Base-by-base conservation (phyloP, 1,140 invertebrate species). In the Armadillidium nasatum region DNA sequence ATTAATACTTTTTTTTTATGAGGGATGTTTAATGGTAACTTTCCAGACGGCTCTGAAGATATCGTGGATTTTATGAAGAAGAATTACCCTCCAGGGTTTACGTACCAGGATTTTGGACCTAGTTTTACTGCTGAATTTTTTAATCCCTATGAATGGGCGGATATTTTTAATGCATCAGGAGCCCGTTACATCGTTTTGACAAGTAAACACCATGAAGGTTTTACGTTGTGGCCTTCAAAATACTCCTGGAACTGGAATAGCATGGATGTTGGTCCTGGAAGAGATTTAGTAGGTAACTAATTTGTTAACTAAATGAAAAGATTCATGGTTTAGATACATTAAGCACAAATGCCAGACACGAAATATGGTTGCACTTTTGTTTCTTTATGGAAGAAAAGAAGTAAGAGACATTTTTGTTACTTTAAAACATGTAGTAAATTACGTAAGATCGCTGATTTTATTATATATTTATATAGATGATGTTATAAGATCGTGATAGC, bases 181-280 rank as follows among this genome's bases (percentile, higher is more conserved):
- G 93, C 93, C 67, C 93, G 82, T 77, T 84, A 97, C 83, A 88
- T 97, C 9, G 92, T 97, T 2, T 82, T 97, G 2, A 97, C 94
- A 2, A 94, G 91, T 82, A 97, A 97, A 86, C 95, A 97, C 87
- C 94, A 97, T 79, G 87, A 88, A 80, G 87, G 87, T 10, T 97
- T 88, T 82, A 93, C 94, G 0, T 75, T 96, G 43, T 97, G 94
- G 90, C 95, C 95, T 44, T 95, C 93, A 0, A 90, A 88, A 79
- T 89, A 90, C 75, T 91, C 93, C 0, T 97, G 90, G 82, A 93
- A 93, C 82, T 97, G 95, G 95, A 97, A 97, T 86, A 86, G 93
- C 0, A 84, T 90, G 75, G 94, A 96, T 82, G 87, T 94, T 75
- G 95, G 95, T 60, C 93, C 94, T 13, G 89, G 91, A 75, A 85